These are phyloP conservation scores for Herpetotheres cachinnans DNA, from an alignment of 2,113 vertebrate genomes.

Conservation along the genomic window DNA sequence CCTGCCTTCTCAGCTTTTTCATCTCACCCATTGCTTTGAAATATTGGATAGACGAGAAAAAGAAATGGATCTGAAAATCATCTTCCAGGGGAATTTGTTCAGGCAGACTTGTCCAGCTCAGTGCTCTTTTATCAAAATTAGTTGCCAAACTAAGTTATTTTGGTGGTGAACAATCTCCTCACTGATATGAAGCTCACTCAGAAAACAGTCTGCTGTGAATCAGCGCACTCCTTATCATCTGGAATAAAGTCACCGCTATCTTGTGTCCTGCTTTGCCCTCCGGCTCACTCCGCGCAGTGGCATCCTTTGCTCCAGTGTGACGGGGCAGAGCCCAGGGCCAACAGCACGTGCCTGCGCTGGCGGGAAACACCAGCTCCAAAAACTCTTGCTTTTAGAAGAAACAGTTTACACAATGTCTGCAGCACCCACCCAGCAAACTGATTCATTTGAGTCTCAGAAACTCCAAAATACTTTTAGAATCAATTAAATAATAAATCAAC, in stretches of 20 bases:
- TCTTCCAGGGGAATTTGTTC: background rate
- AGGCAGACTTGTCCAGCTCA: background rate
- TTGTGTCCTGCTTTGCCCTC: background rate
- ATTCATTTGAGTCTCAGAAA: background rate
- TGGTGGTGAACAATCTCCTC: background rate
- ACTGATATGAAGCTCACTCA: background rate
- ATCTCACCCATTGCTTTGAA: background rate
- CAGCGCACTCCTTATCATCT: background rate
- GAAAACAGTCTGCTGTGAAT: background rate
- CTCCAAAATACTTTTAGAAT: background rate
- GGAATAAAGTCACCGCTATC: background rate
- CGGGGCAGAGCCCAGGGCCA: background rate
- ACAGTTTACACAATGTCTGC: background rate
- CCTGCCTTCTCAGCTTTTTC: background rate
- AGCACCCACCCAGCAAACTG: background rate
- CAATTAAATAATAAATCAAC: background rate
- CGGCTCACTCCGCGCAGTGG: accelerated
- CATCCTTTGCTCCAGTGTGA: background rate
- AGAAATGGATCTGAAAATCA: background rate
- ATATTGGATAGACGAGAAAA: background rate
- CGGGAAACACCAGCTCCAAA: background rate
- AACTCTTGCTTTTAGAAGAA: background rate
- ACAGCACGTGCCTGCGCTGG: background rate
- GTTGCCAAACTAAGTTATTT: background rate
- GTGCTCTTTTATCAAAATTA: background rate